Percentiles rank a stretch among this genome's conserved stretches.
These are phyloP conservation scores for Cheilosia scutellata DNA, from an alignment of 2,888 invertebrate genomes.

Conservation along the genomic window DNA sequence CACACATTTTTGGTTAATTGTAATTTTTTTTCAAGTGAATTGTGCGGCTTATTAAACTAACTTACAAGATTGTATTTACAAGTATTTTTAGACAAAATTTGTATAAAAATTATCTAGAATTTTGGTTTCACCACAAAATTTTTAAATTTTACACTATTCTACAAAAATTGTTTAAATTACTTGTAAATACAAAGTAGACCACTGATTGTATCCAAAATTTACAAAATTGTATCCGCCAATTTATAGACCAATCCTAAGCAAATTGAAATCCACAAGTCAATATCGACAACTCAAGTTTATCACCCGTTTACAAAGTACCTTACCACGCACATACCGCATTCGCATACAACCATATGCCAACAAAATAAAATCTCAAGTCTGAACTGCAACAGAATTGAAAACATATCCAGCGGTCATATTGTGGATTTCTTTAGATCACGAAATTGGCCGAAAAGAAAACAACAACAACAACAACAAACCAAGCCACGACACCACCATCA, in stretches of 20 bases:
- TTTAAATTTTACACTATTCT: too few species aligned
- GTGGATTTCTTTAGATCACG: conserved; percentile 31
- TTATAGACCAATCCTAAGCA: background rate
- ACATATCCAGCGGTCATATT: conserved; percentile 55
- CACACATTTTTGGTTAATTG: too few species aligned
- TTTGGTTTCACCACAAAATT: too few species aligned
- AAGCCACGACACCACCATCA: background rate
- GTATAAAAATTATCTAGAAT: too few species aligned
- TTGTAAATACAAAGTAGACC: too few species aligned
- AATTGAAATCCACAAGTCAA: background rate
- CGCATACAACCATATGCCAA: background rate
- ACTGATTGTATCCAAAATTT: too few species aligned
- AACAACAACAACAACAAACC: conserved; percentile 10
- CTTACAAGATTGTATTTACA: too few species aligned
- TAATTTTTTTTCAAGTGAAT: too few species aligned
- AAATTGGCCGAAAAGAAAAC: conserved; percentile 27
- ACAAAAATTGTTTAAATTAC: too few species aligned
- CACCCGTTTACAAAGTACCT: background rate
- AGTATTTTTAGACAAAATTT: too few species aligned
- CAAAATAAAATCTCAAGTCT: background rate
- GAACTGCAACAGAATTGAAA: conserved; percentile 21
- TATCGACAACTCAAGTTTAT: background rate
- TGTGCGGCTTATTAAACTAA: too few species aligned
- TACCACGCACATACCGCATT: background rate
- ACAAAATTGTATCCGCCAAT: too few species aligned